A percentile compares a stretch with the other conserved stretches of the same genome.
Conservation (phyloP, 2,888 invertebrate species). For the Lycocerus yunnanus region DNA sequence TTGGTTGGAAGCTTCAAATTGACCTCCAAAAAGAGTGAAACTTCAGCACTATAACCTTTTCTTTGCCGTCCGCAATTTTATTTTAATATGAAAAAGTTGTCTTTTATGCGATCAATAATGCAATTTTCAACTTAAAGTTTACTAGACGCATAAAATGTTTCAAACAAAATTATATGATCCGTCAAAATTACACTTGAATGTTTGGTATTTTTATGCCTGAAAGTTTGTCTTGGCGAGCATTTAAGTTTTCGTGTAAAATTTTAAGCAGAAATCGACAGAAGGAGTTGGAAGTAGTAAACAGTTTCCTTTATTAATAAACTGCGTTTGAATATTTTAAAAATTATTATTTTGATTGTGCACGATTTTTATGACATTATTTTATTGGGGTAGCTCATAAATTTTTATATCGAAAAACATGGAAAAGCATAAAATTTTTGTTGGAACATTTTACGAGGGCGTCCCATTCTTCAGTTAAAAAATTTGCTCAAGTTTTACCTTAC, state of each 20-base stretch:
- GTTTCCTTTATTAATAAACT: not conserved
- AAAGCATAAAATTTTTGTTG: not conserved
- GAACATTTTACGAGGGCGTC: not conserved
- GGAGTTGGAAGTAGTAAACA: not conserved
- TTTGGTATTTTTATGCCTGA: not conserved
- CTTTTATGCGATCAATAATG: not conserved
- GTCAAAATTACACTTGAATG: not conserved
- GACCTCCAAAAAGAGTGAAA: not conserved
- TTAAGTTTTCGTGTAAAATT: not conserved
- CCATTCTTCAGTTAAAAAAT: not conserved
- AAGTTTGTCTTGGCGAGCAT: not conserved
- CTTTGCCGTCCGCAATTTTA: too few species aligned
- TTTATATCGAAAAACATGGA: not conserved
- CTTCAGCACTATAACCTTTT: too few species aligned
- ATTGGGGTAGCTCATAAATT: constrained; percentile 10
- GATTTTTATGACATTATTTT: constrained; percentile 7
- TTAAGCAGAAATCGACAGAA: not conserved
- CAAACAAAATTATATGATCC: too few species aligned
- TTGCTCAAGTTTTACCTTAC: not conserved
- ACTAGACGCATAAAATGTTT: not conserved
- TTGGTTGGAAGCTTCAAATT: not conserved
- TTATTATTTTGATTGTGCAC: not conserved
- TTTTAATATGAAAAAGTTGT: not conserved
- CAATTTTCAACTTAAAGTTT: not conserved
- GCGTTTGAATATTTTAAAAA: not conserved